A percentile compares a stretch with the other conserved stretches of the same genome.
phyloP scores from a whole-genome alignment of 2,888 invertebrate species.

The Amiota minor region DNA sequence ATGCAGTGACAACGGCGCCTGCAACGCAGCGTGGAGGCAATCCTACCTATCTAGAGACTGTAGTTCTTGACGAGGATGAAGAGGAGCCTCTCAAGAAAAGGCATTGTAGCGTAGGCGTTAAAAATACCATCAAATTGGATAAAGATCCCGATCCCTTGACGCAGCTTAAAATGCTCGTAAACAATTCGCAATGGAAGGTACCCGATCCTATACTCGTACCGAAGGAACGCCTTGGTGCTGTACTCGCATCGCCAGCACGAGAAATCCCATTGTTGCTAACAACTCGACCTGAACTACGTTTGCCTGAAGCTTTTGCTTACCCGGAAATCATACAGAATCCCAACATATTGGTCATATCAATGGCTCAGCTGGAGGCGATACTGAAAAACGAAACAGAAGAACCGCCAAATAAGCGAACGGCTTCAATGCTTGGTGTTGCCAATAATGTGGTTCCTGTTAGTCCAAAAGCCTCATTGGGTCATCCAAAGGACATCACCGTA shows the following conservation, averaged over 20 bases:
- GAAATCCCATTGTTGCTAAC: conserved; percentile 85
- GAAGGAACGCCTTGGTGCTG: conserved; percentile 81
- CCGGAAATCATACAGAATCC: conserved; percentile 84
- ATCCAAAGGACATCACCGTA: background rate
- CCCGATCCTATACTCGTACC: conserved; percentile 89
- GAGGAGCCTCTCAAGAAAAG: conserved; percentile 75
- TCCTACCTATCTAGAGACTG: conserved; percentile 72
- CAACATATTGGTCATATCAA: conserved; percentile 84
- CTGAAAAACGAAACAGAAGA: conserved; percentile 76
- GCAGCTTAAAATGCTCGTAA: conserved; percentile 81
- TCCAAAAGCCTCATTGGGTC: background rate
- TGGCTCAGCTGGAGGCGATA: conserved; percentile 82
- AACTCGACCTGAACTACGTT: conserved; percentile 81
- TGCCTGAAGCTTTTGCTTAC: conserved; percentile 83
- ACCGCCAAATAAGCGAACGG: conserved; percentile 36
- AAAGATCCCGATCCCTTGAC: conserved; percentile 79
- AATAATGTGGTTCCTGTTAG: conserved; percentile 13
- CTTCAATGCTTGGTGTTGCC: background rate
- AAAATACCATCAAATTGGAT: conserved; percentile 72
- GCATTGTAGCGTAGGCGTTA: conserved; percentile 57
- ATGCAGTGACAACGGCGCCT: conserved; percentile 15
- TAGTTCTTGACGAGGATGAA: conserved; percentile 65
- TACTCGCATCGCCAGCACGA: conserved; percentile 81
- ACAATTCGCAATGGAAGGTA: conserved; percentile 80
- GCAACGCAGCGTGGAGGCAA: conserved; percentile 72